These are phyloP conservation scores for Busseola fusca DNA, from an alignment of 2,888 invertebrate genomes.

Conservation along the genomic window DNA sequence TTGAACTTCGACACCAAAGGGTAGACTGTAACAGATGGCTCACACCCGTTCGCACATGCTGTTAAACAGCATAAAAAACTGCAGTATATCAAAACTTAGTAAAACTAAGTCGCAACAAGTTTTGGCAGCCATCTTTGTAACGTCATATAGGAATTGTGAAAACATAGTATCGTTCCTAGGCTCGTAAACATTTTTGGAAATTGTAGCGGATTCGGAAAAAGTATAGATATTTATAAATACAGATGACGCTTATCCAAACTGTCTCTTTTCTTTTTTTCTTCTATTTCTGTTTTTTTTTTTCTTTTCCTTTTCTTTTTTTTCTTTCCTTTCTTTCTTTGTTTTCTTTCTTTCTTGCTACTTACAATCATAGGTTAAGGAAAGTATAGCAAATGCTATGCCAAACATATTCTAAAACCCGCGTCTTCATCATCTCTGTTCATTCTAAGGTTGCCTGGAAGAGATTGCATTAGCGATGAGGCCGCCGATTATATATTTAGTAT, in stretches of 20 bases:
- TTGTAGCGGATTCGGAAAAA: background rate
- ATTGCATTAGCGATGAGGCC: no score
- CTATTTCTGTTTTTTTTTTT: no score
- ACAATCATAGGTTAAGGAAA: background rate
- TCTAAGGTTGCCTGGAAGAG: no score
- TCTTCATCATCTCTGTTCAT: no score
- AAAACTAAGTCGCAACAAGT: slow-evolving; percentile 54
- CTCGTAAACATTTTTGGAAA: background rate
- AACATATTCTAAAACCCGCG: no score
- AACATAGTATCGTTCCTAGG: slow-evolving; percentile 33
- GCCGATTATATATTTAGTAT: no score
- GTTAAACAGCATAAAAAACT: slow-evolving; percentile 57
- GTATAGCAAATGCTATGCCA: background rate
- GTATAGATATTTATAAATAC: background rate
- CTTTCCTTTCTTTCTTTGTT: no score
- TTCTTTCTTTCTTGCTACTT: background rate
- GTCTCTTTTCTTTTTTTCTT: no score
- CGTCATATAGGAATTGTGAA: slow-evolving; percentile 45
- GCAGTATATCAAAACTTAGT: slow-evolving; percentile 67
- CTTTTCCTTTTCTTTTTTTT: no score
- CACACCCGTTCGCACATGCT: slow-evolving; percentile 39
- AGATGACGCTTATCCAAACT: background rate
- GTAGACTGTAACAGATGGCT: slow-evolving; percentile 58
- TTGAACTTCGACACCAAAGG: slow-evolving; percentile 46
- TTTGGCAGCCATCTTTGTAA: slow-evolving; percentile 48